A percentile compares a stretch with the other conserved stretches of the same genome.
These are phyloP conservation scores for Urocolius indicus DNA, from an alignment of 2,113 vertebrate genomes.

Conservation along the genomic window DNA sequence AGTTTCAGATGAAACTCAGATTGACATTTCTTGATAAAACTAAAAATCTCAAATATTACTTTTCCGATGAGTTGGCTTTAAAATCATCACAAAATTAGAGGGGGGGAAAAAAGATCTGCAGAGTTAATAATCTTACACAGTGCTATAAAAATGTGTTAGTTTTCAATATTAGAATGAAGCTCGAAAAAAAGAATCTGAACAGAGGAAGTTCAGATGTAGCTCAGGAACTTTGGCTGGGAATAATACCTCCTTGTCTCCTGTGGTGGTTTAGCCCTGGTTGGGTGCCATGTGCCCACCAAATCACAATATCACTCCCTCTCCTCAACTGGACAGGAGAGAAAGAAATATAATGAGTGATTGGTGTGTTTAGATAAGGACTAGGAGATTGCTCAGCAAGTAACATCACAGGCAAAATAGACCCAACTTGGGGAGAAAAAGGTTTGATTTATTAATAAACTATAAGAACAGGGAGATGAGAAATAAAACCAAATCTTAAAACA, in stretches of 20 bases:
- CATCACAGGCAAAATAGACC: too few relatives aligned
- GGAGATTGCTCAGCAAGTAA: too few relatives aligned
- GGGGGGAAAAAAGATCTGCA: background rate
- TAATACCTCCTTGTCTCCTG: background rate
- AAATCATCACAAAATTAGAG: background rate
- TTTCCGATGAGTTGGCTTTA: background rate
- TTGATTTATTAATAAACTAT: too few relatives aligned
- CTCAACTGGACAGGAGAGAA: too few relatives aligned
- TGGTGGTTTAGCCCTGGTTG: too few relatives aligned
- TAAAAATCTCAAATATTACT: background rate
- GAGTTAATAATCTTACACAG: background rate
- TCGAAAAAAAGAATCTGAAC: background rate
- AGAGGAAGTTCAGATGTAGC: background rate
- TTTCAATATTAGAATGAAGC: background rate
- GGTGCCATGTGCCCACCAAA: too few relatives aligned
- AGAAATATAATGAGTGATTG: too few relatives aligned
- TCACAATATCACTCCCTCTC: too few relatives aligned
- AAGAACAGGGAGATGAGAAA: too few relatives aligned
- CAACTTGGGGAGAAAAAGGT: too few relatives aligned
- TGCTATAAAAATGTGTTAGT: background rate
- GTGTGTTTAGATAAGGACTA: too few relatives aligned
- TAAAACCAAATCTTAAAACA: too few relatives aligned
- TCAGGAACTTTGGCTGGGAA: background rate
- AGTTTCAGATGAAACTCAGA: background rate
- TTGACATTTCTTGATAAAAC: background rate